These are phyloP conservation scores for Sebastiscus albofasciatus DNA, from an alignment of 2,797 vertebrate species.

Conservation along the genomic window DNA sequence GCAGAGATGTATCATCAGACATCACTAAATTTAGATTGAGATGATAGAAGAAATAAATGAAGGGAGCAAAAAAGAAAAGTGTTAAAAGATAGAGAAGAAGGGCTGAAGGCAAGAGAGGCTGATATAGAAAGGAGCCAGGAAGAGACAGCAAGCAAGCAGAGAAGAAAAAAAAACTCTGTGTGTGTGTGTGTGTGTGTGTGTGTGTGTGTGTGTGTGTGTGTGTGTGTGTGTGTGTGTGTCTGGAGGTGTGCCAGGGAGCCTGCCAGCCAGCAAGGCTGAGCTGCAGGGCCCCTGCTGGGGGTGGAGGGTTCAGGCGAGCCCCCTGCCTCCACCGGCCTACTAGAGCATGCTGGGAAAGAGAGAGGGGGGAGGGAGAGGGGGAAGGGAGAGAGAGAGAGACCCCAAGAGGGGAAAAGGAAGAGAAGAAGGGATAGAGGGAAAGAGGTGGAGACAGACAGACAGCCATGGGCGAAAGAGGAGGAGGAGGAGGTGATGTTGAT, in stretches of 20 bases:
- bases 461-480: conserved; percentile 35
- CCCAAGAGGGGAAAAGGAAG: conserved; percentile 15
- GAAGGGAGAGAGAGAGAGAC: conserved; percentile 8
- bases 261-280: conserved; percentile 73
- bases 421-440: conserved; percentile 39
- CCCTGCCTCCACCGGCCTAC: conserved; percentile 67
- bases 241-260: conserved; percentile 73
- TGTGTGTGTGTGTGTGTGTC: conserved; percentile 36
- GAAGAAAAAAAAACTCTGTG: neutral
- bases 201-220: conserved; percentile 29
- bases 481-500: conserved; percentile 57
- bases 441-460: conserved; percentile 43
- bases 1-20: neutral
- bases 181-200: conserved; percentile 30
- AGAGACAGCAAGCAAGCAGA: conserved; percentile 27
- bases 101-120: conserved; percentile 15
- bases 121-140: conserved; percentile 12
- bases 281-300: conserved; percentile 68
- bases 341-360: conserved; percentile 70
- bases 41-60: neutral
- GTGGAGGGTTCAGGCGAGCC: conserved; percentile 76
- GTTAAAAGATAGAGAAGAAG: neutral
- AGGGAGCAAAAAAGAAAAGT: neutral
- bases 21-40: conserved; percentile 3
- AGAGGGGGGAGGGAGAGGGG: conserved; percentile 17